Evolutionary conservation across 2,113 vertebrate genomes (phyloP).

Genomic region (Platycercus adscitus): DNA sequence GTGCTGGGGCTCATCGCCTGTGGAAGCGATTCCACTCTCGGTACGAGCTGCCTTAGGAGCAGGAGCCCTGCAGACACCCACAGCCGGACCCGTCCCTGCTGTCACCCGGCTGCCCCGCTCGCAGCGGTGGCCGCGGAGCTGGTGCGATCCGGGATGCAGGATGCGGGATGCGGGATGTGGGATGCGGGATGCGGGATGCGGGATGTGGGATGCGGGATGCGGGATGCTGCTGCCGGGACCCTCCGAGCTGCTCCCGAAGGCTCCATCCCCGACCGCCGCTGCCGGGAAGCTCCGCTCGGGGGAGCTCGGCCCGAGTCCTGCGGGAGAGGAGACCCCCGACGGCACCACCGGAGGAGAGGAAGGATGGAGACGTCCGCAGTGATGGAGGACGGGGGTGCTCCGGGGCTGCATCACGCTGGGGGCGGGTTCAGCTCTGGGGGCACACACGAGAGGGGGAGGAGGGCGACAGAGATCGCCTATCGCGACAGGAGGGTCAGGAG

Average conservation of each 20-base stretch:
- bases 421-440: not conserved
- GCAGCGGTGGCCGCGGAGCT: rapidly evolving
- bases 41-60: not conserved
- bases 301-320: rapidly evolving
- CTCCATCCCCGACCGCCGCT: not conserved
- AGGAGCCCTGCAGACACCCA: rapidly evolving
- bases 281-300: not conserved
- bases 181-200: not conserved
- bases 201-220: not conserved
- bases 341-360: rapidly evolving
- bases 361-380: not conserved
- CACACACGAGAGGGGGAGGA: not conserved
- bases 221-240: not conserved
- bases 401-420: not conserved
- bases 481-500: not conserved
- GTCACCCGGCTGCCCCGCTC: not conserved
- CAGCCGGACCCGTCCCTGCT: rapidly evolving
- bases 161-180: not conserved
- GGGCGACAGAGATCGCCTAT: not conserved
- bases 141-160: not conserved
- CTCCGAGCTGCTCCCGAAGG: not conserved
- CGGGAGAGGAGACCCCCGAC: not conserved
- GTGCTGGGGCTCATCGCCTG: not conserved
- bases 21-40: not conserved
- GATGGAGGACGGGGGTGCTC: too few relatives aligned